A percentile compares a stretch with the other conserved stretches of the same genome.
Evolutionary conservation across 2,797 vertebrate species (phyloP).

Genomic region (Molossus molossus): DNA sequence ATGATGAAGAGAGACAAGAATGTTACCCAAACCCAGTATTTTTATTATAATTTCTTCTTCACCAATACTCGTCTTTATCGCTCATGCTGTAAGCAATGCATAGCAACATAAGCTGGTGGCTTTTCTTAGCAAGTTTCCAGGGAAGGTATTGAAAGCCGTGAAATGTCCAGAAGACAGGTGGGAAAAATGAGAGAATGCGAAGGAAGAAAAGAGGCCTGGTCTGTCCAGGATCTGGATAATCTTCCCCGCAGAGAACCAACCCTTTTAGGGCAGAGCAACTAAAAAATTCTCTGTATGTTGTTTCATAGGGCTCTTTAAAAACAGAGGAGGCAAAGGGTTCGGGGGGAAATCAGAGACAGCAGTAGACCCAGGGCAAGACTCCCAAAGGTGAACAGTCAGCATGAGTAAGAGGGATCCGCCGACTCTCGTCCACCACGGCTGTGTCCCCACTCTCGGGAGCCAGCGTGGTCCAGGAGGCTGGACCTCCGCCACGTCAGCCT

Average conservation of each 20-base stretch:
- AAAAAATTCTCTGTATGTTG: neutral
- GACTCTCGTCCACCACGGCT: neutral
- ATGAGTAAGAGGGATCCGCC: accelerated
- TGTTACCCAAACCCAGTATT: neutral
- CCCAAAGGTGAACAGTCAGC: neutral
- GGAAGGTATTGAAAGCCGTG: neutral
- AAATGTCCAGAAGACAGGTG: neutral
- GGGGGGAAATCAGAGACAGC: neutral
- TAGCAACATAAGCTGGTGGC: neutral
- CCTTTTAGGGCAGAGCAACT: neutral
- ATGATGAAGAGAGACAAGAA: neutral
- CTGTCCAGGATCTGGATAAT: neutral
- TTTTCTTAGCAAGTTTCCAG: neutral
- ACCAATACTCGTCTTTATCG: neutral
- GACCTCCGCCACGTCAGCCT: neutral
- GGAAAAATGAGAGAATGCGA: neutral
- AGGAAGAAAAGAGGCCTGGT: neutral
- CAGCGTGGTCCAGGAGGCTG: neutral
- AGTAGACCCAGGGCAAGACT: neutral
- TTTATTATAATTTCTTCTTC: neutral
- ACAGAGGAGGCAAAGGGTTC: neutral
- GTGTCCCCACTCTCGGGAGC: accelerated
- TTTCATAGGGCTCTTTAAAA: conserved; percentile 42
- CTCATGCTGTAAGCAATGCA: neutral
- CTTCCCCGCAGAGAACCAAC: neutral